phyloP scores from a whole-genome alignment of 2,888 invertebrate genomes.

The Sepioteuthis lessoniana region DNA sequence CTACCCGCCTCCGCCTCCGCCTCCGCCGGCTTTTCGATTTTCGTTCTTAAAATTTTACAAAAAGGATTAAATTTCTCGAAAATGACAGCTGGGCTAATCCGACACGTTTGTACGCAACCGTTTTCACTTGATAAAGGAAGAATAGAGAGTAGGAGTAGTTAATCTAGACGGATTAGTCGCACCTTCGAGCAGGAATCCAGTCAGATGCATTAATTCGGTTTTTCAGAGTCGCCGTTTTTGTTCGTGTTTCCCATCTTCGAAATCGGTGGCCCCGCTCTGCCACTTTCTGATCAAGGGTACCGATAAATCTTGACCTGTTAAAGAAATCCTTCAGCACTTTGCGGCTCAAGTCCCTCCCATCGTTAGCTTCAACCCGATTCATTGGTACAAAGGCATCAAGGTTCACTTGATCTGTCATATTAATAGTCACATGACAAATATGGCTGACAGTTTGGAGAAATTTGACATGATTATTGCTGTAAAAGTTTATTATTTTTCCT shows the following conservation, averaged over 20 bases:
- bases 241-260: background rate
- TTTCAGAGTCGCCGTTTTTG: background rate
- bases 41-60: background rate
- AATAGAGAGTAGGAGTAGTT: background rate
- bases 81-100: slow-evolving; percentile 8
- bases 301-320: slow-evolving; percentile 19
- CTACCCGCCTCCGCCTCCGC: background rate
- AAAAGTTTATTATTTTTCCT: background rate
- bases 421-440: background rate
- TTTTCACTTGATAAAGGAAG: background rate
- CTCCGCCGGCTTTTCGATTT: background rate
- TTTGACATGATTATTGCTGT: background rate
- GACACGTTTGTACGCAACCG: background rate
- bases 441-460: background rate
- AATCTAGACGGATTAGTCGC: slow-evolving; percentile 10
- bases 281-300: background rate
- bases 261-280: background rate
- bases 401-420: slow-evolving; percentile 20
- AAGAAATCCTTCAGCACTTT: slow-evolving; percentile 19
- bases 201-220: background rate
- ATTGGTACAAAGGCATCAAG: background rate
- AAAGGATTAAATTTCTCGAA: slow-evolving; percentile 33
- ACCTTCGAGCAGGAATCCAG: background rate
- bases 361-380: background rate
- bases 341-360: background rate